Conservation (phyloP, 2,797 vertebrate genomes). For the Lutra lutra region DNA sequence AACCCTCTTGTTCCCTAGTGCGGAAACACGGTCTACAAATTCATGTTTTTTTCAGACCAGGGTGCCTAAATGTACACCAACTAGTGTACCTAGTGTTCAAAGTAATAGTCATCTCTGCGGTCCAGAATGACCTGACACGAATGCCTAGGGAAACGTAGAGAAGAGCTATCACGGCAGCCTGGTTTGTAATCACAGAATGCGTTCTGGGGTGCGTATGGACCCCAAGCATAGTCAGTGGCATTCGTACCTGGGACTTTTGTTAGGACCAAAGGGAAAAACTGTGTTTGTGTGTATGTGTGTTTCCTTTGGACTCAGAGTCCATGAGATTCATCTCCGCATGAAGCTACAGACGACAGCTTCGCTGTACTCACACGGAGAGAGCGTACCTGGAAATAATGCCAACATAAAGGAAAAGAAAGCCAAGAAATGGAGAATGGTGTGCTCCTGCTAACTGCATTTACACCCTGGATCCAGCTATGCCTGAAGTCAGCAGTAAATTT, state of each 20-base stretch:
- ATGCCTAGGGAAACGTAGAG: not conserved
- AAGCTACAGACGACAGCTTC: not conserved
- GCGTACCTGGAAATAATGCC: not conserved
- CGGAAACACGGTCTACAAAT: not conserved
- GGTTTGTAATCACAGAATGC: too few relatives aligned
- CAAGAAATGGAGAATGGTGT: not conserved
- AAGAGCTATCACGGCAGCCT: fast-evolving
- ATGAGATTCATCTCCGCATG: not conserved
- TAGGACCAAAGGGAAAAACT: not conserved
- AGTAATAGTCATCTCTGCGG: not conserved
- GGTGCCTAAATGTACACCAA: not conserved
- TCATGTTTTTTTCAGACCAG: not conserved
- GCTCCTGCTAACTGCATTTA: not conserved
- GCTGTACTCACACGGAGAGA: not conserved
- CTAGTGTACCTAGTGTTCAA: not conserved
- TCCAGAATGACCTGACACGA: not conserved
- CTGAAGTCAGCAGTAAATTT: not conserved
- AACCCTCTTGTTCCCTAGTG: not conserved
- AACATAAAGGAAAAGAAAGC: not conserved
- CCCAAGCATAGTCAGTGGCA: too few relatives aligned
- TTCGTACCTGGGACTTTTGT: not conserved
- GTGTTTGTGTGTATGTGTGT: not conserved
- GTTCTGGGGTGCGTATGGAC: not conserved
- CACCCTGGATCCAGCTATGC: not conserved
- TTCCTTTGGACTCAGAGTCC: not conserved